Evolutionary conservation across 2,113 vertebrate genomes (phyloP).

Genomic region (Gorsachius goisagi): DNA sequence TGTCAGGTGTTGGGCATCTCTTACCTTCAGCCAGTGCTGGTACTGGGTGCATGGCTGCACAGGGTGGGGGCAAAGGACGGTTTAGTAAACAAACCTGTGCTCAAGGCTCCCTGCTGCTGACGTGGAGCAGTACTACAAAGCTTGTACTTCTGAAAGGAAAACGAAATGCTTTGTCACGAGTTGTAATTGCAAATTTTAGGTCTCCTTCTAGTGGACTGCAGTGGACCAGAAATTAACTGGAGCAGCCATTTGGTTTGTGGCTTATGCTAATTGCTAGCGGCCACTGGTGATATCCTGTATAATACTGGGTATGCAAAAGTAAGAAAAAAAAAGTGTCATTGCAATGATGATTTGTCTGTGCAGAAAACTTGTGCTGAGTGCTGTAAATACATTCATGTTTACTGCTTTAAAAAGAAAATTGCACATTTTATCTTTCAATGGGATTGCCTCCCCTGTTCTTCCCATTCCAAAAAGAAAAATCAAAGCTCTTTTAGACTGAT

Average conservation of each 20-base stretch:
- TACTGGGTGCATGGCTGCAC: neutral
- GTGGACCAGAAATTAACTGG: constrained; percentile 52
- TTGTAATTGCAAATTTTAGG: neutral
- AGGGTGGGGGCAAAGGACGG: neutral
- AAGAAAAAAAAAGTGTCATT: constrained; percentile 42
- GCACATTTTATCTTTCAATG: constrained; percentile 76
- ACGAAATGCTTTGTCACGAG: neutral
- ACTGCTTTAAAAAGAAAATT: constrained; percentile 75
- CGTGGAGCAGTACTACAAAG: neutral
- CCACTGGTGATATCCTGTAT: constrained; percentile 56
- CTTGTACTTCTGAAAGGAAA: neutral
- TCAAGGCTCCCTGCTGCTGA: neutral
- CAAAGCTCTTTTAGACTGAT: constrained; percentile 66
- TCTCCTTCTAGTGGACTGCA: constrained; percentile 18
- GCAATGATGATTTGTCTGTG: constrained; percentile 62
- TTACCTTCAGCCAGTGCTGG: neutral
- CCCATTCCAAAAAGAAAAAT: constrained; percentile 52
- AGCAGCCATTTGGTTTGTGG: constrained; percentile 48
- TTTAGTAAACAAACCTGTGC: neutral
- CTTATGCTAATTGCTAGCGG: constrained; percentile 43
- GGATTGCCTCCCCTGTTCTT: constrained; percentile 61
- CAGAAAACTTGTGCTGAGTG: constrained; percentile 67
- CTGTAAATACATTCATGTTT: constrained; percentile 78
- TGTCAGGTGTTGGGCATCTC: neutral
- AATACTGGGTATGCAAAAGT: constrained; percentile 59